Evolutionary conservation across 2,888 invertebrate species (phyloP), one percentile per base, ranked within the genome.

Genomic region (Hyposoter didymator): DNA sequence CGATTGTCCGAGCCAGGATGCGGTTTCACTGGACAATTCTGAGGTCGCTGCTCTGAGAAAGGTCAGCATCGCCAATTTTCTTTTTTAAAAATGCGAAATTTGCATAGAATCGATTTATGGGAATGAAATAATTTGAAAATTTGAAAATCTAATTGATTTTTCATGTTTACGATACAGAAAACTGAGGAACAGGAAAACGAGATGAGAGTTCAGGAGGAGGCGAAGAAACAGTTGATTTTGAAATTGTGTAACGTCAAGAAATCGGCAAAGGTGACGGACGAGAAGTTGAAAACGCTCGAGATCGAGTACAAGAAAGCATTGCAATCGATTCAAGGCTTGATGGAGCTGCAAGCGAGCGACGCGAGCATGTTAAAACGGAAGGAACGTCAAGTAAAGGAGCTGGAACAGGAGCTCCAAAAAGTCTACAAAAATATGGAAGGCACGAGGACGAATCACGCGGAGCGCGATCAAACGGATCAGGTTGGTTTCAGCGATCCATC

Each of bases 281-380:
- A 90, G 12, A 92, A 91, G 89, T 90, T 95, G 72, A 93, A 94
- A 28, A 95, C 94, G 86, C 90, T 95, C n/a, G 94, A 95, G 64
- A 92, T 92, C 17, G 95, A 96, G 87, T 94, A 95, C 87, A 94
- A 94, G 64, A 96, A 95, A 89, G 95, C 95, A 3, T 91, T 95
- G 67, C 95, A 95, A 89, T 95, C 95, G 94, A 95, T 95, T 74
- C 95, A 95, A 92, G 95, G 94, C 45, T 95, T 95, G 87, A 94
- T 95, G 94, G 94, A 95, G 84, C 95, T 95, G 88, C 95, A 95
- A 88, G 94, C 95, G 85, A 95, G 95, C 87, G 94, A 95, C 88
- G 95, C 95, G 87, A 95, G 94, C 82, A 95, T 95, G 76, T 81
- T 89, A 4, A 17, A 87, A 3, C 90, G 88, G 55, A 93, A 93